Conservation (phyloP, 2,797 vertebrate species). For the Cacajao melanocephalus region DNA sequence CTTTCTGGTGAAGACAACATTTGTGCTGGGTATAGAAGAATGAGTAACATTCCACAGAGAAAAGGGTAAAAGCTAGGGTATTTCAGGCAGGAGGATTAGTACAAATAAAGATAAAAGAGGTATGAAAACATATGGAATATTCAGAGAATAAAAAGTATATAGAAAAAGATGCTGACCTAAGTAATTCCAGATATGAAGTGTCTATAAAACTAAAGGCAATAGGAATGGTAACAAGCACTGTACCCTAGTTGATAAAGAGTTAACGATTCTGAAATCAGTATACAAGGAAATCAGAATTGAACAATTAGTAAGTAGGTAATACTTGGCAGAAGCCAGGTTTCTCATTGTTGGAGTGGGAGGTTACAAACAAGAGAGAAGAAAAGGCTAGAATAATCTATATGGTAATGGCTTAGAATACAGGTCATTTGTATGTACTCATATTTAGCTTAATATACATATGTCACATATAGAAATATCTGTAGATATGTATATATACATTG, state of each 20-base stretch:
- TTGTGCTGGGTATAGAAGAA: neutral
- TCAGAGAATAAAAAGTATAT: constrained; percentile 22
- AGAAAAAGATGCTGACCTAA: constrained; percentile 14
- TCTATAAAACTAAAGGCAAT: neutral
- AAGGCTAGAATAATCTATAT: neutral
- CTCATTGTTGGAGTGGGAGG: neutral
- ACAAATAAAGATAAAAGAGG: constrained; percentile 21
- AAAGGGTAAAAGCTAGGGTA: neutral
- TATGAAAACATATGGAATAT: neutral
- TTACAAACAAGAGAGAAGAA: neutral
- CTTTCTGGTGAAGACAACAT: neutral
- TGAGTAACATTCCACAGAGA: neutral
- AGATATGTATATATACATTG: neutral
- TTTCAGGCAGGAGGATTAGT: neutral
- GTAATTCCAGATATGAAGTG: neutral
- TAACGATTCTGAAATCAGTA: constrained; percentile 11
- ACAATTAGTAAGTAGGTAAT: neutral
- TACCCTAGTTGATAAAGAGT: neutral
- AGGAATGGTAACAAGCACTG: neutral
- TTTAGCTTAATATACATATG: neutral
- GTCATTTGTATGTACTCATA: neutral
- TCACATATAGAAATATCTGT: neutral
- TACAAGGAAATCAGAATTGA: neutral
- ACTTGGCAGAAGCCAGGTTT: neutral
- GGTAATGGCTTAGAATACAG: neutral